Conservation (phyloP, 2,888 invertebrate species). For the Tolmerus cingulatus region DNA sequence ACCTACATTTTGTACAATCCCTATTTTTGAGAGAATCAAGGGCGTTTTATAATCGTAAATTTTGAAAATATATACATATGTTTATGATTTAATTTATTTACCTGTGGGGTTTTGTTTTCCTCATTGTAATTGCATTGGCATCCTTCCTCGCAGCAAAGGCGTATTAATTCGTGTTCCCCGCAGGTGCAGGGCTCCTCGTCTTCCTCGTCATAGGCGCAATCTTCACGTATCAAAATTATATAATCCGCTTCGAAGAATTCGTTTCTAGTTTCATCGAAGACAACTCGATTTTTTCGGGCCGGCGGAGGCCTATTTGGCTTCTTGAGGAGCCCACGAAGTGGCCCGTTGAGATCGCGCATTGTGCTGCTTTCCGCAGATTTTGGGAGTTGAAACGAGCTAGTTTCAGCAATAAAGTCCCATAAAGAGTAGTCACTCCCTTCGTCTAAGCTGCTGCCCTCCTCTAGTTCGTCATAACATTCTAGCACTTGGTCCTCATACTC, state of each 20-base stretch:
- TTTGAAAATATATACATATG: not conserved
- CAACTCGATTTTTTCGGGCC: conserved; percentile 78
- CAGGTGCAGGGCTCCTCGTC: conserved; percentile 78
- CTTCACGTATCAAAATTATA: conserved; percentile 88
- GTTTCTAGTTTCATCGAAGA: conserved; percentile 88
- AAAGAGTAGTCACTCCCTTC: conserved; percentile 50
- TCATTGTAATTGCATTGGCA: conserved; percentile 69
- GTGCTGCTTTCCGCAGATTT: conserved; percentile 41
- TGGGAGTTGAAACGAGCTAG: conserved; percentile 63
- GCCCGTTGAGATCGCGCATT: conserved; percentile 64
- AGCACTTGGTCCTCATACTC: conserved; percentile 37
- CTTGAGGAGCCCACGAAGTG: conserved; percentile 70
- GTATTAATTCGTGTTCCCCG: conserved; percentile 72
- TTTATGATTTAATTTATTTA: conserved; percentile 51
- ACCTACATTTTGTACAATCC: not conserved
- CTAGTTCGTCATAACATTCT: conserved; percentile 61
- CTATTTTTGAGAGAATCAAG: not conserved
- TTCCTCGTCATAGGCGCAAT: conserved; percentile 85
- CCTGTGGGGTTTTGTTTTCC: conserved; percentile 61
- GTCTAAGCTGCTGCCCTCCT: conserved; percentile 52
- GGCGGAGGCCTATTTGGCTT: conserved; percentile 74
- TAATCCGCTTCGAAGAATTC: conserved; percentile 93
- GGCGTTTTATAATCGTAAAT: not conserved
- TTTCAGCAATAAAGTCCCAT: conserved; percentile 53
- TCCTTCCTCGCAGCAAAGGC: conserved; percentile 74